Evolutionary conservation across 2,888 invertebrate species (phyloP), one percentile per base, ranked within the genome.

Genomic region (Drosophila anceps): DNA sequence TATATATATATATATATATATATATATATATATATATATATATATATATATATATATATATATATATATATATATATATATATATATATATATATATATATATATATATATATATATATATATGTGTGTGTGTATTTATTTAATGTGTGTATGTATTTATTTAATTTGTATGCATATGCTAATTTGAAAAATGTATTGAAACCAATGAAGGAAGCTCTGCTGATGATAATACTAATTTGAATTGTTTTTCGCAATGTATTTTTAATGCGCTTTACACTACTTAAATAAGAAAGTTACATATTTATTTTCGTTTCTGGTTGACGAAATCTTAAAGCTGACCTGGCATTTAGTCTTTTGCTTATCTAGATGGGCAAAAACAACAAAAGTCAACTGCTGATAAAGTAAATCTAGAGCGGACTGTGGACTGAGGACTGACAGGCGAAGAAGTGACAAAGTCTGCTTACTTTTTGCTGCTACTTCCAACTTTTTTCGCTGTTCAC

Each of bases 381-480:
- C 48, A 59, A 46, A 53, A n/a, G 18, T 13, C 33, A 39, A 27
- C 43, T 51, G 66, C 58, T 73, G 73, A 75, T 67, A 69, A 73
- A 41, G 66, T 57, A 75, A 69, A 73, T 79, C 61, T 73, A 69
- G 44, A 63, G 46, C 43, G 24, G 54, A 76, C 69, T 73, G 73
- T 65, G 37, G 57, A 71, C 68, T 73, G 75, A 70, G 33, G 54
- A 73, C 68, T 74, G 75, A 73, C 78, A 77, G 71, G 62, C 61
- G 58, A 74, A 65, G 73, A 81, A 81, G 73, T 73, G 71, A 73
- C 75, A 81, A 81, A 84, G 74, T 84, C 77, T 76, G 41, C 53
- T 44, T 48, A 43, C 39, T 35, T 54, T 59, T 64, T 66, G 15
- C 50, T 61, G 51, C 43, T 55, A 46, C 60, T 69, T 55, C 6